These are phyloP conservation scores for Puffinus mauretanicus DNA, from an alignment of 2,113 vertebrate species.

Conservation along the genomic window DNA sequence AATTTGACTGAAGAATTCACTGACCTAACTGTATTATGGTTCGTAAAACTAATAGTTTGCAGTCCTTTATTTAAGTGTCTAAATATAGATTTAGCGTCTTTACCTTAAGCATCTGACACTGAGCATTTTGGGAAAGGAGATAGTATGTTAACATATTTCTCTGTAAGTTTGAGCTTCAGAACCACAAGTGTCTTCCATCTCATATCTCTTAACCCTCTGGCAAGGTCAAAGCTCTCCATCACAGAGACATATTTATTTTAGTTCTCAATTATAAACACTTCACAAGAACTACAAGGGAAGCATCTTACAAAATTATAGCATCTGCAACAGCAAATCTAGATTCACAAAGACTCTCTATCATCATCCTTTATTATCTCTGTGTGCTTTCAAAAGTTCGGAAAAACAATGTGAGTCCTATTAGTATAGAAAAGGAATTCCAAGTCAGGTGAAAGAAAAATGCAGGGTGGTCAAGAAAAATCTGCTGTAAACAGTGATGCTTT, in stretches of 20 bases:
- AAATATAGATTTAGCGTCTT: neutral
- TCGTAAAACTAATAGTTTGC: neutral
- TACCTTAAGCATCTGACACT: neutral
- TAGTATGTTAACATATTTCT: neutral
- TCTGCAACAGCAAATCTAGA: neutral
- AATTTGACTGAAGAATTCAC: constrained; percentile 6
- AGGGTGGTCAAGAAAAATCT: neutral
- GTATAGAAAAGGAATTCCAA: neutral
- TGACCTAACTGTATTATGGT: neutral
- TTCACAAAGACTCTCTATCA: neutral
- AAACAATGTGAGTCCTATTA: neutral
- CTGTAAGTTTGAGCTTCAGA: neutral
- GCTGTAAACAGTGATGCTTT: neutral
- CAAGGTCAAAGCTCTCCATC: neutral
- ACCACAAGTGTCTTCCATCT: neutral
- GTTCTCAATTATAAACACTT: neutral
- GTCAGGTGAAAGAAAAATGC: neutral
- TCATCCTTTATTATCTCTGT: neutral
- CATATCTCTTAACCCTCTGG: neutral
- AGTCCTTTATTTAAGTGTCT: neutral
- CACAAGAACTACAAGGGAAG: neutral
- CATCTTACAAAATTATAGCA: neutral
- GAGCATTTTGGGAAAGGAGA: neutral
- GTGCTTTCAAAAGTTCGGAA: neutral
- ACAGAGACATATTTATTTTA: neutral